Evolutionary conservation across 1,140 invertebrate species (phyloP).

Genomic region (Drosophila sp.): DNA sequence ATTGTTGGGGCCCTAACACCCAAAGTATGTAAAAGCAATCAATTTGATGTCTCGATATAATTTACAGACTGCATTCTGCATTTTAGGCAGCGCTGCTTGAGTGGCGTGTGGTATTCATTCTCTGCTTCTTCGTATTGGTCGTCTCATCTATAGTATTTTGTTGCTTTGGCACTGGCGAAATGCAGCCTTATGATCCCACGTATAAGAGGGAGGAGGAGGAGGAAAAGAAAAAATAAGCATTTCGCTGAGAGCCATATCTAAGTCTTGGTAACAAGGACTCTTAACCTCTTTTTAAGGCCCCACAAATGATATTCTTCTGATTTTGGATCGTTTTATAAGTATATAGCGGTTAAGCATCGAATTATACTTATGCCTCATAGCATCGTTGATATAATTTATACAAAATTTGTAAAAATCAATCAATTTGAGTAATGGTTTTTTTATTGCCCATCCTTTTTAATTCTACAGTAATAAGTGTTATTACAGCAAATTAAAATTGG

Average conservation of each 20-base stretch:
- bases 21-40: neutral
- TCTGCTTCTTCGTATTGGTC: conserved; percentile 12
- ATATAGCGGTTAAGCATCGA: too few relatives aligned
- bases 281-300: too few relatives aligned
- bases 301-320: too few relatives aligned
- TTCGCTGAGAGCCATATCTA: neutral
- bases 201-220: conserved; percentile 18
- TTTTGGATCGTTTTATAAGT: too few relatives aligned
- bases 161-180: conserved; percentile 24
- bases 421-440: too few relatives aligned
- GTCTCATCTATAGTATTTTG: conserved; percentile 25
- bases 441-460: too few relatives aligned
- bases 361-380: too few relatives aligned
- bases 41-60: neutral
- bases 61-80: neutral
- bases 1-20: conserved; percentile 34
- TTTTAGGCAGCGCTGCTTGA: conserved; percentile 17
- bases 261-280: neutral
- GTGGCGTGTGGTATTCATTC: conserved; percentile 44
- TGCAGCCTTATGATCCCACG: conserved; percentile 44
- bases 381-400: too few relatives aligned
- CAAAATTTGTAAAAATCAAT: too few relatives aligned
- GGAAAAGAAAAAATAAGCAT: neutral
- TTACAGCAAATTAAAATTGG: too few relatives aligned
- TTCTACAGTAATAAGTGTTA: too few relatives aligned